These are phyloP conservation scores for Dicyrtomina minuta DNA, from an alignment of 2,888 invertebrate species.

Conservation along the genomic window DNA sequence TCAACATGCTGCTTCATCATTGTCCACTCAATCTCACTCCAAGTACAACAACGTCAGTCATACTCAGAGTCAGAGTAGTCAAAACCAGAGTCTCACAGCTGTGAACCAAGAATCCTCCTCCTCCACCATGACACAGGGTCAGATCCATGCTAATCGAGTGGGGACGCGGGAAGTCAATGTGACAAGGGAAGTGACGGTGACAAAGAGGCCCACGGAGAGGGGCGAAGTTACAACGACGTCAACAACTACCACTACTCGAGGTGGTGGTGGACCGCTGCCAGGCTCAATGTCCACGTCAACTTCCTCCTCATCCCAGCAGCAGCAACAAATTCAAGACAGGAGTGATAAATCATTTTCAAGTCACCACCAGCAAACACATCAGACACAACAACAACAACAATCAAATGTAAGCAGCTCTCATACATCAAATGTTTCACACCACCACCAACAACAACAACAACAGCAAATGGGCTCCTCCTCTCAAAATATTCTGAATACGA, in stretches of 20 bases:
- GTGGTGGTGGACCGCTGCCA: no score
- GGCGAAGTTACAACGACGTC: constrained; percentile 37
- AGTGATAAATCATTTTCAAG: background rate
- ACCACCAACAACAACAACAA: background rate
- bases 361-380: constrained; percentile 1
- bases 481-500: constrained; percentile 1
- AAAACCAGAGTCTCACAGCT: constrained; percentile 17
- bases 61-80: background rate
- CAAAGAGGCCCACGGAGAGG: constrained; percentile 42
- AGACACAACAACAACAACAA: constrained; percentile 2
- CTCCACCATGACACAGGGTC: constrained; percentile 1
- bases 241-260: constrained; percentile 36
- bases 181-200: constrained; percentile 50
- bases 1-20: constrained; percentile 9
- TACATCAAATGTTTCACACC: constrained; percentile 8
- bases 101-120: constrained; percentile 4
- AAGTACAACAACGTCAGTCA: background rate
- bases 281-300: background rate
- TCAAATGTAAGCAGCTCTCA: background rate
- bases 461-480: background rate
- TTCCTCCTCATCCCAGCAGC: constrained; percentile 4
- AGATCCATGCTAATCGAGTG: constrained; percentile 57
- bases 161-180: constrained; percentile 51
- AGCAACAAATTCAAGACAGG: constrained; percentile 4
- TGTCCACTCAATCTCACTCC: background rate